Base-by-base conservation (phyloP, 1,140 invertebrate species). In the Archivesica marissinica region DNA sequence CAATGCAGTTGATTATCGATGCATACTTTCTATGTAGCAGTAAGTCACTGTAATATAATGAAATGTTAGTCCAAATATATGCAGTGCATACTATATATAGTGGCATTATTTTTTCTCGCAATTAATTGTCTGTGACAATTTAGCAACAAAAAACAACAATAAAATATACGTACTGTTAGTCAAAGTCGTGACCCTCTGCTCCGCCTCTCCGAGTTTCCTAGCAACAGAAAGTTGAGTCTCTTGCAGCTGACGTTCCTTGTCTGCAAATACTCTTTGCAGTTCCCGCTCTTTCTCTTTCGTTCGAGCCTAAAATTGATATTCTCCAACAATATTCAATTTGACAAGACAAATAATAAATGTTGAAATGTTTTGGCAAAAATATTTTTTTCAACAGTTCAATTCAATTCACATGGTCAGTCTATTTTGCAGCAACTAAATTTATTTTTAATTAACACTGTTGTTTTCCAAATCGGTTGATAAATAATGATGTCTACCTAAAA, bases 231-330 rank as follows among this genome's bases (percentile, higher is more conserved):
- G 84, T 86, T 94, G 94, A 35, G 91, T 92, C 52, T 94, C 93
- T 70, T 94, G 91, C 33, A 93, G 89, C 47, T 94, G 92, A 61
- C 92, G 89, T 86, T 94, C 94, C 79, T 94, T 94, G 39, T 95
- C 94, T 25, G 90, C 91, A 88, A 94, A 94, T 28, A 87, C 77
- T 86, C 92, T 89, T 77, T 93, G 90, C 2, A 95, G 89, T 87
- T 94, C 94, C 68, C 92, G 89, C 80, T 95, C 94, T 87, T 94
- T 94, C 76, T 94, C 94, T 88, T 93, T 93, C 11, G 92, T 87
- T 72, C 93, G 88, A n/a, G 90, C 86, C 93, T 94, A 89, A 52
- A 89, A 86, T 38, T 64, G 66, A 79, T 79, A 33, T 47, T 77
- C 70, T 74, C 64, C 35, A 44, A 25, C 56, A 77, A 38, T 41